Evolutionary conservation across 2,113 vertebrate species (phyloP).

Genomic region (Planiliza haematocheilus): DNA sequence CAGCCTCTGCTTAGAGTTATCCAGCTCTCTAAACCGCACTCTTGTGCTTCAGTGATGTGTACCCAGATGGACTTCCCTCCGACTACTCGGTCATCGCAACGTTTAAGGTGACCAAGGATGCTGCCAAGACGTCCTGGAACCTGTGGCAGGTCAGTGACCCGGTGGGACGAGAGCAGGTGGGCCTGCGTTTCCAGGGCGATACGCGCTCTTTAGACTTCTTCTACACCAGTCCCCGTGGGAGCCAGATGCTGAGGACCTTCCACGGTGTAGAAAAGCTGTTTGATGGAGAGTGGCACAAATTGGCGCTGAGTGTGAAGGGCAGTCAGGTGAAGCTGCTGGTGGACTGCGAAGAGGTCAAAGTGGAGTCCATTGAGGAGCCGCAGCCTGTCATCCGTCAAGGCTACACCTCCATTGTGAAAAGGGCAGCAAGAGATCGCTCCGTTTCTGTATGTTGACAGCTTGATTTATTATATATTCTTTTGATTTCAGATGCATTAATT

Average conservation of each 20-base stretch:
- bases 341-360: slow-evolving; percentile 77
- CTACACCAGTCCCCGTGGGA: slow-evolving; percentile 60
- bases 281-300: slow-evolving; percentile 83
- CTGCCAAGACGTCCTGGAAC: slow-evolving; percentile 72
- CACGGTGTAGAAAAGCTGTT: slow-evolving; percentile 76
- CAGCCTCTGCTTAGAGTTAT: slow-evolving; percentile 14
- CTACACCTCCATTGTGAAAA: slow-evolving; percentile 78
- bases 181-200: slow-evolving; percentile 76
- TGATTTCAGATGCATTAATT: not conserved
- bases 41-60: slow-evolving; percentile 68
- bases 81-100: slow-evolving; percentile 81
- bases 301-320: slow-evolving; percentile 77
- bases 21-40: slow-evolving; percentile 17
- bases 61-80: slow-evolving; percentile 78
- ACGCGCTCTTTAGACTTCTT: slow-evolving; percentile 76
- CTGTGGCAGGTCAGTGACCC: slow-evolving; percentile 83
- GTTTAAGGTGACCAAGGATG: slow-evolving; percentile 80
- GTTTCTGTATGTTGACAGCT: slow-evolving; percentile 65
- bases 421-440: slow-evolving; percentile 66
- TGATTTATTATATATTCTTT: not conserved
- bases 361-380: slow-evolving; percentile 61
- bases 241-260: slow-evolving; percentile 73
- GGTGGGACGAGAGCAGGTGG: slow-evolving; percentile 70
- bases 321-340: slow-evolving; percentile 76
- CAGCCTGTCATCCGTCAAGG: slow-evolving; percentile 60